Conservation (phyloP, 2,797 vertebrate genomes). For the Enteromius mattozi region DNA sequence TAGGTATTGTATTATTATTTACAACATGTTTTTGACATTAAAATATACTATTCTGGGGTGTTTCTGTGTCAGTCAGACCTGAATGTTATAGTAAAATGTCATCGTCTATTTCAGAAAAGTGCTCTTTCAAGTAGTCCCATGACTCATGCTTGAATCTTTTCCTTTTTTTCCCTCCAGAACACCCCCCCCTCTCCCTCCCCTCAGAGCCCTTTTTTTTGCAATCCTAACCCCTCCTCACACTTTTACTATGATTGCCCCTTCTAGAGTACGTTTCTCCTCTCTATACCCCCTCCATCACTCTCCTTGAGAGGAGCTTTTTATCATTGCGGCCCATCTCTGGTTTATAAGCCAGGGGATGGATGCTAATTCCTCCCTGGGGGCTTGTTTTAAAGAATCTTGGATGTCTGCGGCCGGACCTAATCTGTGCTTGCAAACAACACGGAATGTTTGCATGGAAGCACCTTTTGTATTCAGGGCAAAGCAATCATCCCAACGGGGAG, state of each 20-base stretch:
- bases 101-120: conserved; percentile 15
- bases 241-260: conserved; percentile 24
- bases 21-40: background rate
- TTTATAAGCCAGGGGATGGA: conserved; percentile 82
- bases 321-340: conserved; percentile 78
- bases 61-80: conserved; percentile 18
- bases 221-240: conserved; percentile 16
- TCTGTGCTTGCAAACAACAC: conserved; percentile 74
- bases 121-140: conserved; percentile 11
- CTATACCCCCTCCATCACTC: conserved; percentile 66
- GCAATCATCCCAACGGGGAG: conserved; percentile 39
- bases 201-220: conserved; percentile 18
- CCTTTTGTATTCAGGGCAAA: conserved; percentile 72
- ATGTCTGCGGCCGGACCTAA: conserved; percentile 78
- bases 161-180: background rate
- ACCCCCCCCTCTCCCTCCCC: too few species aligned
- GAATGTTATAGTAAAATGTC: conserved; percentile 20
- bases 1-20: background rate
- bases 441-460: conserved; percentile 76
- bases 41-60: background rate
- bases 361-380: conserved; percentile 81
- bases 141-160: background rate
- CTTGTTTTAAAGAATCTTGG: conserved; percentile 74
- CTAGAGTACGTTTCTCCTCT: conserved; percentile 6
- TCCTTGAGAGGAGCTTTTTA: conserved; percentile 82